These are phyloP conservation scores for Syndactyla subalaris DNA, from an alignment of 2,797 vertebrate species.

Conservation along the genomic window DNA sequence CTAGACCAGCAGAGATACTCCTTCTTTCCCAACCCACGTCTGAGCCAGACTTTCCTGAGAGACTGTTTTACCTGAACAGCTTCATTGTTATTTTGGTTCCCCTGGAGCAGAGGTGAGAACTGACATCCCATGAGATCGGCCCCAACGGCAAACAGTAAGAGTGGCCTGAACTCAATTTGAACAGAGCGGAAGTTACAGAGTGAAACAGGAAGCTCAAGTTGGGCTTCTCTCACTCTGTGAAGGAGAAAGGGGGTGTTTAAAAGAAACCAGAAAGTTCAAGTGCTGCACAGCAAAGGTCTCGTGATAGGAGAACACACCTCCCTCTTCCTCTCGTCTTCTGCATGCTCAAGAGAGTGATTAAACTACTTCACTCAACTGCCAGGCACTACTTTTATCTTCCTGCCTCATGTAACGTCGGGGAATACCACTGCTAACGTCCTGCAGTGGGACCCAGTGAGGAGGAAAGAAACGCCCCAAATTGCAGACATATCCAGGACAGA, in stretches of 20 bases:
- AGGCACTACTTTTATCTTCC: background rate
- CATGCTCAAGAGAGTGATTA: background rate
- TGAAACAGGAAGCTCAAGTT: slow-evolving; percentile 54
- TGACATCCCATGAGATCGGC: background rate
- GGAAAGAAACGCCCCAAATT: background rate
- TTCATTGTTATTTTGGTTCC: slow-evolving; percentile 39
- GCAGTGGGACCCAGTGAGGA: background rate
- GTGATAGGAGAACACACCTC: background rate
- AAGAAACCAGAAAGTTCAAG: slow-evolving; percentile 27
- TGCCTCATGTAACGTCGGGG: background rate
- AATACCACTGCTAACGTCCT: background rate
- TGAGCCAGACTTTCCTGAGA: background rate
- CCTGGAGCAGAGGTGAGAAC: slow-evolving; percentile 13
- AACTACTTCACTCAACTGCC: background rate
- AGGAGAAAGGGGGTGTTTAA: background rate
- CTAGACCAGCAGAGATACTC: background rate
- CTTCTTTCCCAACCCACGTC: background rate
- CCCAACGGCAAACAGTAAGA: slow-evolving; percentile 5
- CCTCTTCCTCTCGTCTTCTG: slow-evolving; percentile 7
- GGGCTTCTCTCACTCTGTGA: slow-evolving; percentile 37
- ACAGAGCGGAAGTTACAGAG: slow-evolving; percentile 43
- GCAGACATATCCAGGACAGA: background rate
- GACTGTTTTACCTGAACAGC: slow-evolving; percentile 54
- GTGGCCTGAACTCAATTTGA: background rate
- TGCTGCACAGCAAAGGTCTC: background rate